Conservation (phyloP, 2,113 vertebrate genomes). For the Chaenogobius annularis region DNA sequence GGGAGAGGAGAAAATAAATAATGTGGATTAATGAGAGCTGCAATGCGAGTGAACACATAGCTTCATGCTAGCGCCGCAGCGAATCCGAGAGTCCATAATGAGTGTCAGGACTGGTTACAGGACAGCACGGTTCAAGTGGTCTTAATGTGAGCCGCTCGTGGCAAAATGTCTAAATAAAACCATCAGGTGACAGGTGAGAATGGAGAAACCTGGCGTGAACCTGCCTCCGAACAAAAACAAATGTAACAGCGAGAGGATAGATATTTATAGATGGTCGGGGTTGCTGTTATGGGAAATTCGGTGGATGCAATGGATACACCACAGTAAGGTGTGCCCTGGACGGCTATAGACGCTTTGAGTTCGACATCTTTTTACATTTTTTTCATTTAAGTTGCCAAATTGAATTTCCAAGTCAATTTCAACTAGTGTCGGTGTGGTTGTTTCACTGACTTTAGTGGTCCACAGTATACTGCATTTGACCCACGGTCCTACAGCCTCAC, state of each 20-base stretch:
- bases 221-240: slow-evolving; percentile 20
- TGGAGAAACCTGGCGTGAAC: slow-evolving; percentile 35
- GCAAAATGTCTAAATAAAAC: slow-evolving; percentile 27
- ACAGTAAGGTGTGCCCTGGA: no score
- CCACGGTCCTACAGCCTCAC: no score
- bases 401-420: no score
- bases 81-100: slow-evolving; percentile 59
- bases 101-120: slow-evolving; percentile 54
- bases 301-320: background rate
- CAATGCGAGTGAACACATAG: slow-evolving; percentile 53
- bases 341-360: background rate
- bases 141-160: slow-evolving; percentile 31
- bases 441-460: background rate
- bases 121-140: slow-evolving; percentile 32
- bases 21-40: slow-evolving; percentile 63
- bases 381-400: no score
- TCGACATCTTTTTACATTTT: no score
- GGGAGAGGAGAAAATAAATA: background rate
- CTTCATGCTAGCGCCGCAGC: slow-evolving; percentile 30
- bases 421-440: no score
- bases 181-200: slow-evolving; percentile 24
- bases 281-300: background rate
- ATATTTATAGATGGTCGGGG: background rate
- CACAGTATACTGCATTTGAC: background rate
- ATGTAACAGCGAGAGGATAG: background rate